These are phyloP conservation scores for Musca vetustissima DNA, from an alignment of 1,140 invertebrate genomes.

Conservation along the genomic window DNA sequence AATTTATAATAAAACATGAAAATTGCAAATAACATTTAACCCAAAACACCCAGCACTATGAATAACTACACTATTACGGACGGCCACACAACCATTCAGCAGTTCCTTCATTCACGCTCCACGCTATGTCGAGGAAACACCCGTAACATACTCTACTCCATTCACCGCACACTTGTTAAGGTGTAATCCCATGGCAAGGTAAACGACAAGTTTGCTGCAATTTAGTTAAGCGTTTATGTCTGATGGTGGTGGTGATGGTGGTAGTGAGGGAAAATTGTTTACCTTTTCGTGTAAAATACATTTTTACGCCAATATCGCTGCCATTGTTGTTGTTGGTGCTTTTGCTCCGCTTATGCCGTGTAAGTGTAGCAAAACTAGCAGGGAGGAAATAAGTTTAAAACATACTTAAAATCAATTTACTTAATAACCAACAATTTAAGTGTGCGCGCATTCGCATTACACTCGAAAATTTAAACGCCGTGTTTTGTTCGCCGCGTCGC, in stretches of 20 bases:
- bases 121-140: not conserved
- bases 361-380: constrained; percentile 1
- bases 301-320: not conserved
- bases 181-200: not conserved
- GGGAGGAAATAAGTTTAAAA: constrained; percentile 34
- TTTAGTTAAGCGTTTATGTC: not conserved
- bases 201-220: constrained; percentile 2
- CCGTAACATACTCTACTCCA: not conserved
- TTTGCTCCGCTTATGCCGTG: not conserved
- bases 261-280: constrained; percentile 8
- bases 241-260: not conserved
- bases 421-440: constrained; percentile 53
- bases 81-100: not conserved
- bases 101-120: constrained; percentile 3
- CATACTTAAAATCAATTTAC: constrained; percentile 55
- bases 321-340: not conserved
- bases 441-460: constrained; percentile 25
- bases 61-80: constrained; percentile 3
- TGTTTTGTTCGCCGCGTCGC: too few species aligned
- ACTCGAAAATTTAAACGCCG: not conserved
- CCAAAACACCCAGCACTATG: not conserved
- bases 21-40: constrained; percentile 22
- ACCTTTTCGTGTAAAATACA: constrained; percentile 14
- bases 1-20: constrained; percentile 11
- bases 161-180: constrained; percentile 5